Evolutionary conservation across 1,140 invertebrate genomes (phyloP).

Genomic region (Cydia strobilella): DNA sequence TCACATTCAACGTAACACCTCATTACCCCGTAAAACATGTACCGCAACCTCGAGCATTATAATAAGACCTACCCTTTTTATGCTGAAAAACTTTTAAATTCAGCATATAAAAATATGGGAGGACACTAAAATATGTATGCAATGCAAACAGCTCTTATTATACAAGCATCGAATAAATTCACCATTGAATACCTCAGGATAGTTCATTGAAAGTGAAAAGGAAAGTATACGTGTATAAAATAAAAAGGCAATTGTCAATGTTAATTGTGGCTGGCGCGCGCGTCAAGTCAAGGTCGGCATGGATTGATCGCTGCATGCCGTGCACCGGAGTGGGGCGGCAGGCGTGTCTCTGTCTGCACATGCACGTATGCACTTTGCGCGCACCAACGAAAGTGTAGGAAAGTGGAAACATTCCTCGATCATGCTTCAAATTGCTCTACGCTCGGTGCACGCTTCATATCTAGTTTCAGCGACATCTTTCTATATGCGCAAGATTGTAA

Average conservation of each 20-base stretch:
- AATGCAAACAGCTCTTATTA: background rate
- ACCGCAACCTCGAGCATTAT: background rate
- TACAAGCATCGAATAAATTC: background rate
- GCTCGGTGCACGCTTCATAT: slow-evolving; percentile 41
- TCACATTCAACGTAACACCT: slow-evolving; percentile 18
- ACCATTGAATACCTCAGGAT: background rate
- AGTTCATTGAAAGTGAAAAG: slow-evolving; percentile 43
- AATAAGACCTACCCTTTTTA: background rate
- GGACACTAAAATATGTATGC: background rate
- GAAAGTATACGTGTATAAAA: slow-evolving; percentile 45
- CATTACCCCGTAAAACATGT: slow-evolving; percentile 8
- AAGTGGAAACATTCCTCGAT: slow-evolving; percentile 71
- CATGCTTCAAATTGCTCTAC: slow-evolving; percentile 41
- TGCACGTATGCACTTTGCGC: slow-evolving; percentile 58
- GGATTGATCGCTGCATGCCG: slow-evolving; percentile 58
- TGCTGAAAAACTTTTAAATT: background rate
- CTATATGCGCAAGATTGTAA: slow-evolving; percentile 9
- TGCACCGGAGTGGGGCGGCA: slow-evolving; percentile 37
- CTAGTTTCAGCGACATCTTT: slow-evolving; percentile 23
- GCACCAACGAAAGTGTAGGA: slow-evolving; percentile 69
- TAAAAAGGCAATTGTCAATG: slow-evolving; percentile 58
- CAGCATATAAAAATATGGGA: background rate
- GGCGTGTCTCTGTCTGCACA: slow-evolving; percentile 39
- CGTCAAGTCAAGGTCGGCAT: slow-evolving; percentile 67
- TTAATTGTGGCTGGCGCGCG: slow-evolving; percentile 61